A percentile compares a stretch with the other conserved stretches of the same genome.
These are phyloP conservation scores for Pelusios castaneus DNA, from an alignment of 2,113 vertebrate genomes.

Conservation along the genomic window DNA sequence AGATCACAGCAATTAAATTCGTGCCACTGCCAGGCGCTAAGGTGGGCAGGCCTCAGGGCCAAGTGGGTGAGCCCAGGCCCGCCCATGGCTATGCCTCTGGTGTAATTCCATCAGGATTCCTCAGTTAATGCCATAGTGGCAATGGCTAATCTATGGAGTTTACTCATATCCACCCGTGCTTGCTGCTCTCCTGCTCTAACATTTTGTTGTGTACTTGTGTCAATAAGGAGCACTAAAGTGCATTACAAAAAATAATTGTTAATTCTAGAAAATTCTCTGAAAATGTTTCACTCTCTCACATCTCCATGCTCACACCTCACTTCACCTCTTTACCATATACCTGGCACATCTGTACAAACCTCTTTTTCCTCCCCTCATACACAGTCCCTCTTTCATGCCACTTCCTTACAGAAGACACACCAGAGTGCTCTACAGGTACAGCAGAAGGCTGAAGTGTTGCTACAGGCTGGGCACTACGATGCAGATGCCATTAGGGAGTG, in stretches of 20 bases:
- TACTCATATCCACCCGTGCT: background rate
- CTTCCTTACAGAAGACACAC: constrained; percentile 98
- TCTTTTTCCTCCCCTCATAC: constrained; percentile 79
- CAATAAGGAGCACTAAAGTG: constrained; percentile 60
- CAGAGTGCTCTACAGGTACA: constrained; percentile 98
- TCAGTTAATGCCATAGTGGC: background rate
- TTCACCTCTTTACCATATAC: constrained; percentile 78
- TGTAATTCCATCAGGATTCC: background rate
- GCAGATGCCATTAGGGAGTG: constrained; percentile 92
- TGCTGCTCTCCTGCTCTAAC: background rate
- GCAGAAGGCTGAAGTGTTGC: constrained; percentile 93
- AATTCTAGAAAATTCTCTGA: constrained; percentile 64
- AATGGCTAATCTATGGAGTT: background rate
- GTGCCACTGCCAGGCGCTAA: no score
- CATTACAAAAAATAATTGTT: constrained; percentile 55
- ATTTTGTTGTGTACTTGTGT: constrained; percentile 46
- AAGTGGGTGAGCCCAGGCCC: no score
- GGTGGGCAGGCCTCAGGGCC: no score
- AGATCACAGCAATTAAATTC: no score
- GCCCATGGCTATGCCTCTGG: no score
- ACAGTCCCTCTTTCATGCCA: constrained; percentile 98
- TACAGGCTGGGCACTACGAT: constrained; percentile 95
- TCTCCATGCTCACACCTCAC: constrained; percentile 79
- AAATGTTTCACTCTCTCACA: constrained; percentile 79
- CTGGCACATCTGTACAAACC: constrained; percentile 79